phyloP scores from a whole-genome alignment of 2,797 vertebrate genomes.

The Peromyscus melanophrys region DNA sequence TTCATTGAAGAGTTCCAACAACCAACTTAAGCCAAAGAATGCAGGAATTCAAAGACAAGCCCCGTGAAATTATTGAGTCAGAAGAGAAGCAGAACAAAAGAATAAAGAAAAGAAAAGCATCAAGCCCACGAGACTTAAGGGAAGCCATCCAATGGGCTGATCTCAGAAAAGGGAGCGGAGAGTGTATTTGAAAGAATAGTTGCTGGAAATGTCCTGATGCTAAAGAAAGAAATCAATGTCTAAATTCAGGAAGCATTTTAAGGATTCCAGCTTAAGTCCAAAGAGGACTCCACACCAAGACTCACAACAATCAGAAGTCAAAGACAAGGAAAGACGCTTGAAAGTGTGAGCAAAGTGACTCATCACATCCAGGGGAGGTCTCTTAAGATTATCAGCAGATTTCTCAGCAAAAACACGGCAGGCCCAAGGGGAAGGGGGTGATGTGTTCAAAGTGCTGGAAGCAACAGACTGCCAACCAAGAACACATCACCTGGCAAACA shows the following conservation, averaged over 20 bases:
- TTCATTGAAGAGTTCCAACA: neutral
- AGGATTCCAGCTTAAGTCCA: neutral
- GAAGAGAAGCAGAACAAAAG: neutral
- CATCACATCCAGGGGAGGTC: neutral
- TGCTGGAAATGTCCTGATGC: neutral
- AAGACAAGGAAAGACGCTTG: constrained; percentile 30
- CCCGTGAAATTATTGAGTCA: neutral
- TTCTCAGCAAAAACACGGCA: constrained; percentile 56
- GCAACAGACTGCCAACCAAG: neutral
- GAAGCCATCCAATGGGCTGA: neutral
- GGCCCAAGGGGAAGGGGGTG: neutral
- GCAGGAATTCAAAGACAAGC: neutral
- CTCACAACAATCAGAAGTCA: constrained; percentile 23
- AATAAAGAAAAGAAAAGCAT: constrained; percentile 21
- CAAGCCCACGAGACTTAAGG: neutral
- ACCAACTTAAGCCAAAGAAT: constrained; percentile 28
- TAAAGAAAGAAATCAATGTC: constrained; percentile 35
- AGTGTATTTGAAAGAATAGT: constrained; percentile 13
- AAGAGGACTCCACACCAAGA: neutral
- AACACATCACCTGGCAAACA: constrained; percentile 5
- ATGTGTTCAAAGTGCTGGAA: neutral
- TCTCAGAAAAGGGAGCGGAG: neutral
- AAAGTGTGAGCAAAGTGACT: constrained; percentile 15
- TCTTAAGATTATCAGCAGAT: constrained; percentile 34
- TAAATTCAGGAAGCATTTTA: constrained; percentile 60